Evolutionary conservation across 1,140 invertebrate species (phyloP).

Genomic region (Calycopis cecrops): DNA sequence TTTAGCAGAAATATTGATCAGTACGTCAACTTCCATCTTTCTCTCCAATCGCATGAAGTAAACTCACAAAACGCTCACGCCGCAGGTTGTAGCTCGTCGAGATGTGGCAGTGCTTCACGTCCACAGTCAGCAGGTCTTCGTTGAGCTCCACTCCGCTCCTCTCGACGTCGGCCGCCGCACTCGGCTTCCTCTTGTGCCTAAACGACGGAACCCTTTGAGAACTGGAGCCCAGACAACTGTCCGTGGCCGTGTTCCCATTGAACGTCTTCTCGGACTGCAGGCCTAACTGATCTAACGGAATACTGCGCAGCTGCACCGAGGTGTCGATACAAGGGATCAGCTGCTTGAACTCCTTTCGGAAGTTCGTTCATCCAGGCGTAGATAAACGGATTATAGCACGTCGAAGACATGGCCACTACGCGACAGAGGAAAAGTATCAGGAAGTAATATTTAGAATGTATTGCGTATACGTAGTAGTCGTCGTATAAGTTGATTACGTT

Average conservation of each 20-base stretch:
- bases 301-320: constrained; percentile 51
- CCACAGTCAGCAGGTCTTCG: constrained; percentile 60
- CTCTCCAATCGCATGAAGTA: too few species aligned
- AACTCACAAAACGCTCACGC: too few species aligned
- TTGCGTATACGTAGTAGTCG: constrained; percentile 85
- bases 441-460: constrained; percentile 88
- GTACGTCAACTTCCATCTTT: too few species aligned
- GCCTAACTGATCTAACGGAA: constrained; percentile 59
- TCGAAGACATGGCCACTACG: constrained; percentile 96
- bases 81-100: constrained; percentile 69
- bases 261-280: constrained; percentile 80
- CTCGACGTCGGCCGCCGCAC: constrained; percentile 62
- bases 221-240: constrained; percentile 60
- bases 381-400: constrained; percentile 94
- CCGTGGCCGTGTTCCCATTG: constrained; percentile 80
- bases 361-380: constrained; percentile 99
- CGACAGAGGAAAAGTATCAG: constrained; percentile 93
- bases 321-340: constrained; percentile 85
- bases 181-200: constrained; percentile 64
- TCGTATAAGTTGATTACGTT: constrained; percentile 93
- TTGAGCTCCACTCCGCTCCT: constrained; percentile 68
- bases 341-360: constrained; percentile 96
- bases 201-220: constrained; percentile 57
- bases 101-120: constrained; percentile 67
- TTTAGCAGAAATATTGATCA: too few species aligned